These are phyloP conservation scores for Schizopygopsis malacanthus DNA, from an alignment of 2,797 vertebrate species.

Conservation along the genomic window DNA sequence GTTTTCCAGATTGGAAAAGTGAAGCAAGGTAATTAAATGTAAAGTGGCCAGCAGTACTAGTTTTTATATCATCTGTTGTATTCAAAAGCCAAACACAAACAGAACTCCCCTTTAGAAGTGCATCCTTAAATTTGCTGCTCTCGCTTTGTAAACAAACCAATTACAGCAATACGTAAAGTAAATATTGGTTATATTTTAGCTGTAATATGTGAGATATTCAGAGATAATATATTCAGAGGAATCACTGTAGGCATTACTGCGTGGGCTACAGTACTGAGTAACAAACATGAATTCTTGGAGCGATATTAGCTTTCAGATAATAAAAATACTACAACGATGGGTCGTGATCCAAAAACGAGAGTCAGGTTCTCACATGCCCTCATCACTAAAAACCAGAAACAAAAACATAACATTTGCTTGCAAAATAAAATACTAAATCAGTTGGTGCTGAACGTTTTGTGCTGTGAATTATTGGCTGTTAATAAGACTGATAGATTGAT, in stretches of 20 bases:
- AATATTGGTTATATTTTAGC: slow-evolving; percentile 42
- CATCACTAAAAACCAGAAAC: neutral
- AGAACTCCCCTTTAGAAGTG: slow-evolving; percentile 31
- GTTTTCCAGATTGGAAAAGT: slow-evolving; percentile 55
- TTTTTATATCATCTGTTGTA: slow-evolving; percentile 52
- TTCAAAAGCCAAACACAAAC: slow-evolving; percentile 52
- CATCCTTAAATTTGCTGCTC: slow-evolving; percentile 26
- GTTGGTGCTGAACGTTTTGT: neutral
- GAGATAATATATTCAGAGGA: slow-evolving; percentile 43
- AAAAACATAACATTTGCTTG: neutral
- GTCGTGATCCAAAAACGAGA: neutral
- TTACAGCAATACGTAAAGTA: slow-evolving; percentile 46
- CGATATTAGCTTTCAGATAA: slow-evolving; percentile 15
- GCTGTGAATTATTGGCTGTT: neutral
- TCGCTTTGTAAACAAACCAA: slow-evolving; percentile 53
- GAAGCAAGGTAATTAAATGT: slow-evolving; percentile 67
- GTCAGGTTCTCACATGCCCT: too few relatives aligned
- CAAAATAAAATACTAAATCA: neutral
- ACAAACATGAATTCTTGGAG: slow-evolving; percentile 1
- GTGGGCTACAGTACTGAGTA: slow-evolving; percentile 7
- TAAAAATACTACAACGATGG: neutral
- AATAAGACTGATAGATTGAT: neutral
- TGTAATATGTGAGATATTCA: slow-evolving; percentile 29
- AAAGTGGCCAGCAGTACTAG: slow-evolving; percentile 61
- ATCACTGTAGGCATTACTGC: slow-evolving; percentile 28